phyloP scores from a whole-genome alignment of 2,888 invertebrate genomes.

The Muschampia plurimacula region DNA sequence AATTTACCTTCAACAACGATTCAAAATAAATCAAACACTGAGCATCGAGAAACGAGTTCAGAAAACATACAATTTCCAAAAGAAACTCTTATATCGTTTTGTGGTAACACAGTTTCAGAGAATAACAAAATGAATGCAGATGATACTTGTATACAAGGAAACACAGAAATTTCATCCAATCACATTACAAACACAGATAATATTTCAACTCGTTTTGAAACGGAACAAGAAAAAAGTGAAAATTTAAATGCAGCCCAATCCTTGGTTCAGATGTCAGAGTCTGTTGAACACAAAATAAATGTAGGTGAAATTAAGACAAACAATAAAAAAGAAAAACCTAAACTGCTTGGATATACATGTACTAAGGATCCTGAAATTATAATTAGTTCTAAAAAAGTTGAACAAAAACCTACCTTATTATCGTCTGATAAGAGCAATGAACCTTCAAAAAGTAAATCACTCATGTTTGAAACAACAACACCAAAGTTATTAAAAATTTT shows the following conservation, averaged over 20 bases:
- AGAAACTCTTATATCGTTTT: constrained; percentile 11
- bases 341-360: not conserved
- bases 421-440: constrained; percentile 59
- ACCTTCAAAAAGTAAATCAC: constrained; percentile 53
- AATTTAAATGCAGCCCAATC: constrained; percentile 81
- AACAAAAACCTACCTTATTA: constrained; percentile 61
- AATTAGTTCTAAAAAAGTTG: constrained; percentile 46
- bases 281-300: constrained; percentile 71
- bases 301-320: constrained; percentile 54
- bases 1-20: constrained; percentile 76
- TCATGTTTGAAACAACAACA: constrained; percentile 72
- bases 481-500: constrained; percentile 86
- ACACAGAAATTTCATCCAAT: constrained; percentile 16
- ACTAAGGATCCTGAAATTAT: constrained; percentile 37
- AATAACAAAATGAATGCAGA: constrained; percentile 9
- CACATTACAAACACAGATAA: constrained; percentile 53
- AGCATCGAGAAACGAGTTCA: constrained; percentile 6
- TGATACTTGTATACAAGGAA: constrained; percentile 16
- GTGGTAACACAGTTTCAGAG: constrained; percentile 3
- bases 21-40: constrained; percentile 56
- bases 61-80: constrained; percentile 6
- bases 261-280: constrained; percentile 81
- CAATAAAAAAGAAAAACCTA: constrained; percentile 26
- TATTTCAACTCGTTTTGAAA: constrained; percentile 67
- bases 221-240: constrained; percentile 78